A percentile compares a stretch with the other conserved stretches of the same genome.
Conservation (phyloP, 1,140 invertebrate species). For the Orchesella cincta region DNA sequence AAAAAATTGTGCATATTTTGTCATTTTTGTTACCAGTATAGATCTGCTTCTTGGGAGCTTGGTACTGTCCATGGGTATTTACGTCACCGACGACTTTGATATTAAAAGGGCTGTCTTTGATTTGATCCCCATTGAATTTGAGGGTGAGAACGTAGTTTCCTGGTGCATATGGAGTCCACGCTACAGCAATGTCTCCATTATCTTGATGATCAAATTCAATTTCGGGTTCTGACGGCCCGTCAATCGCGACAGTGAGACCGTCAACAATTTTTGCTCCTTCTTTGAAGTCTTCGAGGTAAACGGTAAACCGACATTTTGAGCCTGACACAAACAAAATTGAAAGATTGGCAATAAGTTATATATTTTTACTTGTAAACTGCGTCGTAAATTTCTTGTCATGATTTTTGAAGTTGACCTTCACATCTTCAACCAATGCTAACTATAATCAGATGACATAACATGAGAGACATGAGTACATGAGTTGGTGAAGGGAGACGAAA, state of each 20-base stretch:
- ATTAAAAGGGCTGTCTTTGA: constrained; percentile 31
- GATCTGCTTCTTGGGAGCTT: constrained; percentile 1
- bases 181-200: constrained; percentile 19
- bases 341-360: neutral
- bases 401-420: no score
- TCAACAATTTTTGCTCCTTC: constrained; percentile 13
- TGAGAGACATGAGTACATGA: no score
- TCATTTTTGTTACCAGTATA: constrained; percentile 10
- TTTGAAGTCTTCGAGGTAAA: constrained; percentile 30
- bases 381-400: no score
- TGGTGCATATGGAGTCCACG: constrained; percentile 22
- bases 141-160: neutral
- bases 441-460: no score
- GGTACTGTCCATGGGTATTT: constrained; percentile 24
- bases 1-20: neutral
- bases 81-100: constrained; percentile 24
- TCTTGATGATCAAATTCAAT: constrained; percentile 32
- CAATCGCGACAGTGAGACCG: neutral
- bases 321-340: neutral
- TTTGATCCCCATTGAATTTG: constrained; percentile 20
- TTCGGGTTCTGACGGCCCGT: constrained; percentile 21
- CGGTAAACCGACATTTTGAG: constrained; percentile 15
- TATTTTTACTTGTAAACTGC: no score
- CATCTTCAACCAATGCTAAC: no score
- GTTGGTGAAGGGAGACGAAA: no score